Evolutionary conservation across 2,113 vertebrate species (phyloP), one percentile per base, ranked within the genome.

Genomic region (Porphyrio hochstetteri): DNA sequence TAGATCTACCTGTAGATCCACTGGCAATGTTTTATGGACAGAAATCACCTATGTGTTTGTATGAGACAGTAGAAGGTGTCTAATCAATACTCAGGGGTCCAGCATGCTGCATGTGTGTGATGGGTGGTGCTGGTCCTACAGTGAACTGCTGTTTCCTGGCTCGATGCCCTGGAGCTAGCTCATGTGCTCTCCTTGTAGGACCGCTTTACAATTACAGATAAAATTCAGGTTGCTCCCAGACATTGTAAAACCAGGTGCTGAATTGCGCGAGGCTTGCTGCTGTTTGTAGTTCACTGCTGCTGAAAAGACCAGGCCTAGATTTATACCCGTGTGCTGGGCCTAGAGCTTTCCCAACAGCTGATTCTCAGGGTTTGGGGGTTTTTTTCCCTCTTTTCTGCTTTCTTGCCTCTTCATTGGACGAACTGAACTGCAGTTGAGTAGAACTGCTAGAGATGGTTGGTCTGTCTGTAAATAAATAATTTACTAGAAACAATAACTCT

Each of bases 181-280:
- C 93, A 89, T 92, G 88, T 95, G 69, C 53, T 60, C 24, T 79
- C 77, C 81, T 86, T 35, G 60, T 44, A 57, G 57, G 77, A 59
- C 81, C 78, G 90, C 92, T 80, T 76, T 77, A 82, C 78, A 83
- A 69, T 80, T 82, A 56, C 57, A 69, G 84, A 85, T 86, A 71
- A 72, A 95, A 87, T 33, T 63, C 80, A 76, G 86, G 77, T 85
- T 93, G 77, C 72, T 84, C 70, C 72, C 78, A 84, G 88, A 63
- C 52, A 1, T 83, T 95, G 74, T 86, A 84, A 91, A 89, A 92
- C 68, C 83, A 95, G 91, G 74, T 79, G n/a, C 55, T 76, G 57
- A 91, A 85, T 91, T 93, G 86, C 81, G 28, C 67, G 82, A 91
- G 65, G 18, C 53, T 84, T 44, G 44, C 91, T 85, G 69, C 89